A percentile compares a stretch with the other conserved stretches of the same genome.
Evolutionary conservation across 2,113 vertebrate genomes (phyloP).

Genomic region (Struthidea cinerea): DNA sequence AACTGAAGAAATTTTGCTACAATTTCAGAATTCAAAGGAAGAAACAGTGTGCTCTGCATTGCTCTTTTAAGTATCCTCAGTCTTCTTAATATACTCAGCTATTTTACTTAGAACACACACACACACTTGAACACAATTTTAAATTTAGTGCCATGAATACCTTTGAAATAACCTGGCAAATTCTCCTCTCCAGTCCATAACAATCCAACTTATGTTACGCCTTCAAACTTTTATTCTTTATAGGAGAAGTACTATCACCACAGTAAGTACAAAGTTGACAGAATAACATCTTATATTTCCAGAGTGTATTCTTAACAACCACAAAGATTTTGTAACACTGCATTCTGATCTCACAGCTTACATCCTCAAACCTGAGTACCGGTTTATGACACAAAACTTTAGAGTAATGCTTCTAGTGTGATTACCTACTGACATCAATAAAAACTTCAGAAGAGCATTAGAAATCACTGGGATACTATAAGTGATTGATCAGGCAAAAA

Average conservation of each 20-base stretch:
- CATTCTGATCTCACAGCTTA: neutral
- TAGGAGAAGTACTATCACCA: neutral
- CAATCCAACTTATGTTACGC: fast-evolving
- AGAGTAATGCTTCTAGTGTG: neutral
- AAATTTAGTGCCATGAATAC: neutral
- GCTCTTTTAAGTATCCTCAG: neutral
- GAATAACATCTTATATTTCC: neutral
- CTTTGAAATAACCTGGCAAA: neutral
- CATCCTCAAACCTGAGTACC: neutral
- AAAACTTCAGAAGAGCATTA: neutral
- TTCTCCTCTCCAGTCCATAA: fast-evolving
- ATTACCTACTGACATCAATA: neutral
- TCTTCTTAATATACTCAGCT: neutral
- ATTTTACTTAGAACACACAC: neutral
- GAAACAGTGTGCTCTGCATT: neutral
- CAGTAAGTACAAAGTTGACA: neutral
- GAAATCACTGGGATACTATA: neutral
- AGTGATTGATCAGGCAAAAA: neutral
- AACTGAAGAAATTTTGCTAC: neutral
- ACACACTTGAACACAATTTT: neutral
- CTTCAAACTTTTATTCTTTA: neutral
- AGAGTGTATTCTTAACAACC: neutral
- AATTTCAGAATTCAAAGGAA: neutral
- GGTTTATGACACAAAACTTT: neutral
- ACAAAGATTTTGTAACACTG: neutral